phyloP scores from a whole-genome alignment of 2,113 vertebrate genomes.

The Zapornia atra region DNA sequence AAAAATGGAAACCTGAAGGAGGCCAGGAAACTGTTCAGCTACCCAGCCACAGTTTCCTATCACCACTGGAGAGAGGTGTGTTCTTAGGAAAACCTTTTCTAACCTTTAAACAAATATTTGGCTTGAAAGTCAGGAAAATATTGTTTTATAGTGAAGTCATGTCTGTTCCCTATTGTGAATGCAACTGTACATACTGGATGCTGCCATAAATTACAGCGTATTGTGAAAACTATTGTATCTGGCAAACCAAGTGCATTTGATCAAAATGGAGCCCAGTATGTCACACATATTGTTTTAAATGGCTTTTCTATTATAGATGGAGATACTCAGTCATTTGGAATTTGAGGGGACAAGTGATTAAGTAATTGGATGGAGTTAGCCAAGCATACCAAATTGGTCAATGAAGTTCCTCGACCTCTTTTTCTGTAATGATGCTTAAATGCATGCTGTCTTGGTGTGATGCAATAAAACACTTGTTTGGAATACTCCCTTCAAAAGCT shows the following conservation, averaged over 20 bases:
- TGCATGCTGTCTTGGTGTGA: neutral
- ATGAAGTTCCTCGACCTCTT: neutral
- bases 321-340: neutral
- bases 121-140: conserved; percentile 15
- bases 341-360: neutral
- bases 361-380: neutral
- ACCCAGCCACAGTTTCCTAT: neutral
- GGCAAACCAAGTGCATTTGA: neutral
- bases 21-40: neutral
- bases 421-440: neutral
- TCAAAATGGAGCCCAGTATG: neutral
- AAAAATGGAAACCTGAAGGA: conserved; percentile 38
- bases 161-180: neutral
- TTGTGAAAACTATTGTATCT: neutral
- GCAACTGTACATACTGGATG: neutral
- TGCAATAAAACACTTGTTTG: neutral
- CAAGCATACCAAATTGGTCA: neutral
- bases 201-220: neutral
- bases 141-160: neutral
- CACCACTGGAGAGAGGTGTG: neutral
- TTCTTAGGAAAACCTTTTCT: conserved; percentile 4
- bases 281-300: neutral
- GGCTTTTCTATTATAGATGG: neutral
- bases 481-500: neutral
- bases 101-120: conserved; percentile 47